Conservation (phyloP, 2,888 invertebrate species). For the Platycheirus albimanus region DNA sequence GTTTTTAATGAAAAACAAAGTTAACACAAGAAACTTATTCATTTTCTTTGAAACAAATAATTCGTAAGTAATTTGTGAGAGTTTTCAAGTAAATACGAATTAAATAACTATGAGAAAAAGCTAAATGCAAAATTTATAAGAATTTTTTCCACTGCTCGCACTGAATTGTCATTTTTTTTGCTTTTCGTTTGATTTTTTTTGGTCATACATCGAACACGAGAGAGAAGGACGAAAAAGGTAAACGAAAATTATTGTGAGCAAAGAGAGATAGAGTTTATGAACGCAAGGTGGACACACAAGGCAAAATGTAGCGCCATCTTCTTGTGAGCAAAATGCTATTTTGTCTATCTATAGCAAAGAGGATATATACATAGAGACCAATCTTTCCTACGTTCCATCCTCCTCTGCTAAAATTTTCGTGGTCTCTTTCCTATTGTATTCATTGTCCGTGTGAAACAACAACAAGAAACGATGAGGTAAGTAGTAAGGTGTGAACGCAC, state of each 20-base stretch:
- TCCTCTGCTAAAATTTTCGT: no score
- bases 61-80: slow-evolving; percentile 36
- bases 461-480: no score
- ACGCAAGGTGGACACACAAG: slow-evolving; percentile 57
- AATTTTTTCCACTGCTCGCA: slow-evolving; percentile 69
- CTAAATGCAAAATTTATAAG: slow-evolving; percentile 51
- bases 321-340: no score
- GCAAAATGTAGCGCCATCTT: neutral
- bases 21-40: slow-evolving; percentile 80
- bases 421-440: no score
- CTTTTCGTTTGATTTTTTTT: slow-evolving; percentile 52
- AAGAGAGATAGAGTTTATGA: slow-evolving; percentile 14
- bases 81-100: slow-evolving; percentile 27
- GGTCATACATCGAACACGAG: slow-evolving; percentile 45
- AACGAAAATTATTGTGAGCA: slow-evolving; percentile 21
- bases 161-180: slow-evolving; percentile 71
- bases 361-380: no score
- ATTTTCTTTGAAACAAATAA: slow-evolving; percentile 75
- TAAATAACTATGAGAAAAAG: slow-evolving; percentile 52
- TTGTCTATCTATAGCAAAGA: no score
- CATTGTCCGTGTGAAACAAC: no score
- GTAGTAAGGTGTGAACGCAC: no score
- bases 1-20: slow-evolving; percentile 80
- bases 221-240: slow-evolving; percentile 55
- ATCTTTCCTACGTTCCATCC: no score